phyloP scores from a whole-genome alignment of 2,888 invertebrate genomes.

The Volucella inflata region DNA sequence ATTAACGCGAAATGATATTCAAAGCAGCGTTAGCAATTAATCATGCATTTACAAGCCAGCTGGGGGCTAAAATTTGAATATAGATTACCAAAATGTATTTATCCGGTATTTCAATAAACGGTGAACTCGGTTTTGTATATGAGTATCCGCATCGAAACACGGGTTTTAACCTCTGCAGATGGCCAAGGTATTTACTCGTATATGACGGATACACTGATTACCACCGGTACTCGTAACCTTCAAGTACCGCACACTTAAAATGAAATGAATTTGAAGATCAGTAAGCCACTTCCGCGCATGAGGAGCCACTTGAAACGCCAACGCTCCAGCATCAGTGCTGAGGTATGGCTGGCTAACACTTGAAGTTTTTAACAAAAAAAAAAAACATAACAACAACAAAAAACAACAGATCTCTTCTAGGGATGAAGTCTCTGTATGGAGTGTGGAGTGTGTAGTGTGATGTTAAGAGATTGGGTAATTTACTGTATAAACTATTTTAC shows the following conservation, averaged over 20 bases:
- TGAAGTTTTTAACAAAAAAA: constrained; percentile 16
- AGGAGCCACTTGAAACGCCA: constrained; percentile 46
- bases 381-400: constrained; percentile 10
- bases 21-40: constrained; percentile 41
- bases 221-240: constrained; percentile 26
- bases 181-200: too few species aligned
- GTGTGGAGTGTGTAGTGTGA: constrained; percentile 1
- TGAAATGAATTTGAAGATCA: constrained; percentile 49
- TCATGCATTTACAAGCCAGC: constrained; percentile 36
- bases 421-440: not conserved
- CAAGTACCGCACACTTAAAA: constrained; percentile 46
- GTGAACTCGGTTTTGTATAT: not conserved
- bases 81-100: not conserved
- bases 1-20: constrained; percentile 42
- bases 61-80: not conserved
- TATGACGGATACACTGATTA: too few species aligned
- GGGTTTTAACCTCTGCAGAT: not conserved
- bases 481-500: constrained; percentile 31
- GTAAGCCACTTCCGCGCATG: constrained; percentile 57
- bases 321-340: constrained; percentile 18
- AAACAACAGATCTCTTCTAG: too few species aligned
- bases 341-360: constrained; percentile 28
- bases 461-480: constrained; percentile 24
- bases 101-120: too few species aligned
- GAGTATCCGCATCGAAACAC: constrained; percentile 20